Conservation (phyloP, 1,140 invertebrate species). For the Yoshiicerus persimilis region DNA sequence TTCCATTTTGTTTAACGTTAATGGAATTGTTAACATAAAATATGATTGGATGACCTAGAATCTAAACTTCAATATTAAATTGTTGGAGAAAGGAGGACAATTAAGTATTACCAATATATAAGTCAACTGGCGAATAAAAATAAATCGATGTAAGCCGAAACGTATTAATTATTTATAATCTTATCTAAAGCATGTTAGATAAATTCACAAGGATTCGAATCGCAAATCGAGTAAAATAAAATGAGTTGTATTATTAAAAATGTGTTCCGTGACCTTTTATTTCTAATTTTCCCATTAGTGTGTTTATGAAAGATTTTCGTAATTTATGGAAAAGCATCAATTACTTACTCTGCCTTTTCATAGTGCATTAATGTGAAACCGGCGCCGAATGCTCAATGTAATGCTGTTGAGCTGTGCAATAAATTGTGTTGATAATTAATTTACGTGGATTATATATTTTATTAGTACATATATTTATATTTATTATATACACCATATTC, state of each 20-base stretch:
- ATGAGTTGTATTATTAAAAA: neutral
- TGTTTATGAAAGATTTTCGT: too few species aligned
- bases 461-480: neutral
- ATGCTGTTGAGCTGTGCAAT: too few species aligned
- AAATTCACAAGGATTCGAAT: neutral
- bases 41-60: too few species aligned
- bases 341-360: too few species aligned
- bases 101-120: conserved; percentile 5
- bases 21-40: too few species aligned
- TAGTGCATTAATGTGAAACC: too few species aligned
- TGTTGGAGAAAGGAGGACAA: neutral
- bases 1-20: too few species aligned
- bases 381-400: too few species aligned
- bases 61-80: neutral
- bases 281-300: neutral
- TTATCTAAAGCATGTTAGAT: neutral
- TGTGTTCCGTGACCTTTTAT: neutral
- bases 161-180: neutral
- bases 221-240: neutral
- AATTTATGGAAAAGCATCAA: too few species aligned
- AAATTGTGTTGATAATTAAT: neutral
- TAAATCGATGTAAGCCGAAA: neutral
- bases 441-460: neutral
- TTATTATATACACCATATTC: neutral
- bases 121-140: neutral